Base-by-base conservation (phyloP, 2,888 invertebrate genomes). In the Chirona hameri region DNA sequence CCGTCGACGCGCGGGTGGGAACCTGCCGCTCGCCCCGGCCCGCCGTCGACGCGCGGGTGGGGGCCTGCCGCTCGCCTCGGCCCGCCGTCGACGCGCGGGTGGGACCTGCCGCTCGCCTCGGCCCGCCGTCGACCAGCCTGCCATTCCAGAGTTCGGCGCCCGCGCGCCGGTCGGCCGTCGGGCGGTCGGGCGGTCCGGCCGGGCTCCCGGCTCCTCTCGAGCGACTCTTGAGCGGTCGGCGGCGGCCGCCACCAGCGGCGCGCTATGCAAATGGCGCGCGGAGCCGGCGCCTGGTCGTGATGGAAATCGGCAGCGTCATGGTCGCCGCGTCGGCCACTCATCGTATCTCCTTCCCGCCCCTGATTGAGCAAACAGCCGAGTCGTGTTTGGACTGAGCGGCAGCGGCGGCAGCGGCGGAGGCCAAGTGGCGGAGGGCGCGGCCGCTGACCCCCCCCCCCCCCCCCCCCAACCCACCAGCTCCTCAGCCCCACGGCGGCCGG, bases 381-480 rank as follows among this genome's bases (percentile, higher is more conserved):
- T n/a, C 27, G 69, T 69, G 69, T 69, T 69, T 69, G 69, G 69
- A 29, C 69, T 69, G 69, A 14, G 69, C 69, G 12, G 69, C 69
- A n/a, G 69, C 60, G 24, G 60, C 60, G 60, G 60, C 60, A 18
- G 60, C 24, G 24, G 60, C 69, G 69, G 69, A 4, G 69, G 69
- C 69, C 27, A 29, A 27, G 69, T 14, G 69, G 69, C 69, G 27
- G 29, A 24, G 69, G 69, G 5, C 27, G 69, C 69, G 69, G 69
- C 69, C 12, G 27, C 69, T 14, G 27, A 14, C 69, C 27, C 69
- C 14, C 14, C 69, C 14, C 69, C 60, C 4, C 4, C n/a, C 24
- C 52, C 52, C 15, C 52, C 3, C 52, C 52, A 1, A 12, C 52
- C 52, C 52, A 52, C 52, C 52, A 4, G 52, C 52, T 18, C 52